Base-by-base conservation (phyloP, 2,888 invertebrate species). In the Nysson spinosus region DNA sequence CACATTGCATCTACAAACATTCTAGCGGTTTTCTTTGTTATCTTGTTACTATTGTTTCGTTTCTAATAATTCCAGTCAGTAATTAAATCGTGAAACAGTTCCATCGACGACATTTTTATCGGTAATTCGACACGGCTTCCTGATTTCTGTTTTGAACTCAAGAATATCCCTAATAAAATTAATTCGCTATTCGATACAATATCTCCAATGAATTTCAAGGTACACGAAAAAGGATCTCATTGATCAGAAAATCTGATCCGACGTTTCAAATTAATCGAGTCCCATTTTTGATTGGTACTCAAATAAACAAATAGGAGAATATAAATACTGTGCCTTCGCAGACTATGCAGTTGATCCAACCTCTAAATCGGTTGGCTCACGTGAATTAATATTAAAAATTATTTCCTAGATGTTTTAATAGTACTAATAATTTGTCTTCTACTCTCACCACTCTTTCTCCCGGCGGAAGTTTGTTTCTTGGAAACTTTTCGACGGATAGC, bases 281-380 rank as follows among this genome's bases (percentile, higher is more conserved):
- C 9, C 24, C 24, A 2, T 32, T 47, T 68, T 20, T 19, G 9
- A 44, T 55, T 68, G 35, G 20, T 40, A 69, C 22, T n/a, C n/a
- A n/a, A n/a, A n/a, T n/a, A n/a, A n/a, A n/a, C n/a, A n/a, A n/a
- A 37, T 64, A 67, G 60, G 69, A 69, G 65, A 71, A 73, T 58
- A 75, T 64, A 77, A 82, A 82, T 79, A 78, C 71, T 74, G 73
- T 67, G 65, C 51, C 63, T 69, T 74, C 58, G 73, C 65, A 72
- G 61, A 67, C 55, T 72, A 70, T 64, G 67, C 66, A 74, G 62
- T 43, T n/a, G n/a, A 67, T 71, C 65, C 58, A 72, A 67, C 50
- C 40, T 19, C 4, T 30, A n/a, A n/a, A n/a, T 52, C 49, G 37
- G 52, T 37, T 52, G 47, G 32, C 28, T 57, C 51, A 52, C 34